Base-by-base conservation (phyloP, 2,113 vertebrate genomes). In the Engraulis encrasicolus region DNA sequence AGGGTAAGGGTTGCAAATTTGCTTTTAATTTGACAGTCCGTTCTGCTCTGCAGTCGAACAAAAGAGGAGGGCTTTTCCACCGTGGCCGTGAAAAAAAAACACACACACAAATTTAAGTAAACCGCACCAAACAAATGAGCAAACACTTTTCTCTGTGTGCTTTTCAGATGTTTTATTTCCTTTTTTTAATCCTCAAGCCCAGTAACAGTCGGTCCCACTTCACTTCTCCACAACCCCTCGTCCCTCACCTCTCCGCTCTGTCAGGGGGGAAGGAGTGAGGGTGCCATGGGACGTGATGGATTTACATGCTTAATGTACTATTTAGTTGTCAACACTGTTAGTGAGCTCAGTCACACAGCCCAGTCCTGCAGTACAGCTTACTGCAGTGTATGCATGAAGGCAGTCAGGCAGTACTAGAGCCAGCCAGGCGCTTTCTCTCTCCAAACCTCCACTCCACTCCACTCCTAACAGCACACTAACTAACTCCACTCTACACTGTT, bases 81-180 rank as follows among this genome's bases (percentile, higher is more conserved):
- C 78, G 79, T 86, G 84, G 83, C 74, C 90, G 88, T 91, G 90
- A 93, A 89, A 92, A 81, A 88, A 93, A n/a, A n/a, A n/a, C n/a
- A n/a, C n/a, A n/a, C n/a, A n/a, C n/a, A n/a, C 92, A 96, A 90
- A 94, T 95, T 94, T 95, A 95, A n/a, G 94, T 93, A 94, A 93
- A 87, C 92, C 89, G 88, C 94, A 87, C 94, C 94, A 94, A 95
- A 95, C 94, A 84, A 95, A 94, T 91, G 92, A 85, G 89, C 88
- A 23, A n/a, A 83, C 20, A 81, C 92, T 85, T n/a, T 82, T 86
- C 6, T 2, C 87, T 87, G 78, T 52, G 27, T 12, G 27, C 66
- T 74, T 74, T 52, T 66, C 15, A 66, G 40, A 5, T 45, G 9
- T 45, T 45, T 36, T 27, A 34, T 74, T 74, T 74, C 7, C 23